A percentile compares a stretch with the other conserved stretches of the same genome.
phyloP scores from a whole-genome alignment of 2,797 vertebrate genomes.

The Schizopygopsis malacanthus region DNA sequence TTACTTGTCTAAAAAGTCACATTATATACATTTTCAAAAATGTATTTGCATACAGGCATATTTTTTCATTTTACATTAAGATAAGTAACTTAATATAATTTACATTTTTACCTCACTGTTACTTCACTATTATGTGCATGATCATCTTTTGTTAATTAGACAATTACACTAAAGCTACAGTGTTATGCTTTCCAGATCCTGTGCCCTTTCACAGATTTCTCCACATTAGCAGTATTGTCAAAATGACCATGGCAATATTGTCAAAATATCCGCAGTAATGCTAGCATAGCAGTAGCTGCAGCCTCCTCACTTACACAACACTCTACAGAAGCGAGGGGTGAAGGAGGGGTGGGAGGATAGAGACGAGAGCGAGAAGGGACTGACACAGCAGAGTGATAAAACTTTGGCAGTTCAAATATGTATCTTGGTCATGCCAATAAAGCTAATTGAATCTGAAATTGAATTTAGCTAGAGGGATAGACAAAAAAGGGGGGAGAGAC shows the following conservation, averaged over 20 bases:
- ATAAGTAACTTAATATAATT: not conserved
- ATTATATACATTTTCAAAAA: too few species aligned
- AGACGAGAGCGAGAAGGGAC: conserved; percentile 26
- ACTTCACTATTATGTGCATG: not conserved
- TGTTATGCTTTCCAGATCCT: not conserved
- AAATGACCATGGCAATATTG: not conserved
- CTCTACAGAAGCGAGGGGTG: conserved; percentile 40
- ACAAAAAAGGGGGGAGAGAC: conserved; percentile 17
- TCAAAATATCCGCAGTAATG: conserved; percentile 25
- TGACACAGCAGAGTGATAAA: conserved; percentile 55
- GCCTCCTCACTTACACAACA: conserved; percentile 26
- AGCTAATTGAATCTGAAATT: conserved; percentile 64
- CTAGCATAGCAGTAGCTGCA: conserved; percentile 43
- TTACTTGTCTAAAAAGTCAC: not conserved
- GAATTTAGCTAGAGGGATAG: conserved; percentile 48
- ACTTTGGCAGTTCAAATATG: conserved; percentile 64
- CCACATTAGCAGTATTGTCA: not conserved
- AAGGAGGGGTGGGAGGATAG: conserved; percentile 57
- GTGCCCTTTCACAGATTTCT: not conserved
- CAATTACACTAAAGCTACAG: not conserved
- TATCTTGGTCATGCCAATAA: conserved; percentile 60
- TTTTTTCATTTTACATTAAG: not conserved
- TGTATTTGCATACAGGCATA: not conserved
- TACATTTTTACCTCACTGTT: not conserved
- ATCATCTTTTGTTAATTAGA: not conserved